A percentile compares a stretch with the other conserved stretches of the same genome.
These are phyloP conservation scores for Brenthis hecate DNA, from an alignment of 2,888 invertebrate genomes.

Conservation along the genomic window DNA sequence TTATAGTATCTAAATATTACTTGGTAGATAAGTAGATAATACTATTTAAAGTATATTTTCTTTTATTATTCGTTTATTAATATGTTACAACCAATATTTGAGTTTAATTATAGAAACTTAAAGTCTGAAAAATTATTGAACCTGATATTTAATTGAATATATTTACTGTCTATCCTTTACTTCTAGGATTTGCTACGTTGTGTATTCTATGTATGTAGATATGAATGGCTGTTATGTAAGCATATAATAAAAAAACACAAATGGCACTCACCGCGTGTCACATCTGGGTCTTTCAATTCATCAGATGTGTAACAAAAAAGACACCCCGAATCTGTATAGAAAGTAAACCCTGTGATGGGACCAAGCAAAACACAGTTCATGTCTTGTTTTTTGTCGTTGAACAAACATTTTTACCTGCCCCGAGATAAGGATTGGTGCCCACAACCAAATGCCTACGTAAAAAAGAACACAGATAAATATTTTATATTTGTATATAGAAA, in stretches of 20 bases:
- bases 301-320: conserved; percentile 56
- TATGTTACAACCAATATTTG: too few species aligned
- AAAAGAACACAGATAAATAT: neutral
- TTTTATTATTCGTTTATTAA: too few species aligned
- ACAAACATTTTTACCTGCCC: conserved; percentile 46
- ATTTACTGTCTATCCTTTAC: conserved; percentile 9
- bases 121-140: too few species aligned
- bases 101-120: too few species aligned
- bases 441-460: conserved; percentile 10
- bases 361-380: conserved; percentile 40
- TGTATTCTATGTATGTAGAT: neutral
- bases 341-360: conserved; percentile 52
- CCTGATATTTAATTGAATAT: neutral
- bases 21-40: too few species aligned
- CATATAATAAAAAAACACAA: conserved; percentile 27
- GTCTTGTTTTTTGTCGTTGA: conserved; percentile 43
- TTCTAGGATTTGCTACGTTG: conserved; percentile 3
- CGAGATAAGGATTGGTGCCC: conserved; percentile 35
- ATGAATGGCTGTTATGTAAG: conserved; percentile 21
- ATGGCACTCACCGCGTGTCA: conserved; percentile 31
- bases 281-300: conserved; percentile 58
- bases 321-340: conserved; percentile 53
- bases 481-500: conserved; percentile 6
- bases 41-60: too few species aligned
- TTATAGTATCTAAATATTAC: too few species aligned